Conservation (phyloP, 2,888 invertebrate genomes). For the Apotomis betuletana region DNA sequence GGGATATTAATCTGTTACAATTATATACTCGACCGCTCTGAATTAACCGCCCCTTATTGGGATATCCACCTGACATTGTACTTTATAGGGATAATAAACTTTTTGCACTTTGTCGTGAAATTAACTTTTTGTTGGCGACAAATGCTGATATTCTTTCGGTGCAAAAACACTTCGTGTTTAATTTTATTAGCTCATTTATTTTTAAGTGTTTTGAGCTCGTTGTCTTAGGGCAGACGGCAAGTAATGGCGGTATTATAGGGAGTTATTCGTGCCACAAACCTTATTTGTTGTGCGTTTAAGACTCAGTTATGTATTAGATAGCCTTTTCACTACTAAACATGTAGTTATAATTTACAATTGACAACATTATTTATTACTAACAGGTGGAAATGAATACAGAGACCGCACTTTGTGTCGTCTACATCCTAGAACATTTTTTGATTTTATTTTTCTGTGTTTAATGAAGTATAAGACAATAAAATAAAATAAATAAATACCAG, state of each 20-base stretch:
- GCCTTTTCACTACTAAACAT: neutral
- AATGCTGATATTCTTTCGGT: slow-evolving; percentile 60
- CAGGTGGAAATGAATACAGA: too few relatives aligned
- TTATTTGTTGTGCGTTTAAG: neutral
- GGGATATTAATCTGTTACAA: slow-evolving; percentile 76
- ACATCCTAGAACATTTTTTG: too few relatives aligned
- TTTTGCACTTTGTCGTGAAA: slow-evolving; percentile 57
- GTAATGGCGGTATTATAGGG: slow-evolving; percentile 11
- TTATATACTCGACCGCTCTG: slow-evolving; percentile 63
- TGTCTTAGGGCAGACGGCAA: slow-evolving; percentile 14
- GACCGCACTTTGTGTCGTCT: too few relatives aligned
- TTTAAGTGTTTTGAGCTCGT: slow-evolving; percentile 8
- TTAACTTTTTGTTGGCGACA: slow-evolving; percentile 60
- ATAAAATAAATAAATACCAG: too few relatives aligned
- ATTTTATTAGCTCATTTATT: slow-evolving; percentile 22
- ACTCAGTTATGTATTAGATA: neutral
- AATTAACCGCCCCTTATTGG: slow-evolving; percentile 75
- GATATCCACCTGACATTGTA: slow-evolving; percentile 59
- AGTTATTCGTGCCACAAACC: neutral
- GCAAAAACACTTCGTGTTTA: slow-evolving; percentile 55
- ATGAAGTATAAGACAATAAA: too few relatives aligned
- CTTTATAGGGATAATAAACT: slow-evolving; percentile 54
- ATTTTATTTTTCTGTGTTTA: too few relatives aligned
- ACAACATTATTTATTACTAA: too few relatives aligned
- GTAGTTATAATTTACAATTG: neutral